These are phyloP conservation scores for Lophotriccus pileatus DNA, from an alignment of 2,797 vertebrate species.

Conservation along the genomic window DNA sequence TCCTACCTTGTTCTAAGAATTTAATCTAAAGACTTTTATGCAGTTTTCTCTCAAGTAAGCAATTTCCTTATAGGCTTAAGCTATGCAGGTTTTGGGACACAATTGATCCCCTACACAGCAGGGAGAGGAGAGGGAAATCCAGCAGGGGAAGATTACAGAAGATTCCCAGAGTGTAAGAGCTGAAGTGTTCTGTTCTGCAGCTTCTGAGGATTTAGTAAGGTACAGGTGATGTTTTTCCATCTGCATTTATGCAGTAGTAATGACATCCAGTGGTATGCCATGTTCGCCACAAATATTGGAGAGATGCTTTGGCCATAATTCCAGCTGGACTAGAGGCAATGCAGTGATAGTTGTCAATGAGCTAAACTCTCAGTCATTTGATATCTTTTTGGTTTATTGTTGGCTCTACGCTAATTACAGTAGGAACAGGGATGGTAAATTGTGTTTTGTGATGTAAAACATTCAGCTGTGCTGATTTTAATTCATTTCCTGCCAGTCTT, in stretches of 20 bases:
- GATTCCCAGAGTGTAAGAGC: background rate
- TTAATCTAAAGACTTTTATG: background rate
- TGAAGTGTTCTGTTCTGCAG: background rate
- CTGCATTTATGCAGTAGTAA: background rate
- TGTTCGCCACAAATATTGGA: background rate
- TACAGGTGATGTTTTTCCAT: background rate
- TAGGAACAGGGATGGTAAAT: background rate
- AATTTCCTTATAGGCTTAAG: background rate
- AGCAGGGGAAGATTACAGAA: fast-evolving
- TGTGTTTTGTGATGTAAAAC: background rate
- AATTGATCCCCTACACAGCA: background rate
- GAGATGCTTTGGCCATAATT: background rate
- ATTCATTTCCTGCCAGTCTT: background rate
- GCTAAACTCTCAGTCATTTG: background rate
- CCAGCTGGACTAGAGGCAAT: background rate
- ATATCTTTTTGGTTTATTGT: background rate
- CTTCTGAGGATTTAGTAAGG: background rate
- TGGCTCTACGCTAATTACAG: background rate
- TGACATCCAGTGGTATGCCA: background rate
- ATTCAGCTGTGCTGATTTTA: background rate
- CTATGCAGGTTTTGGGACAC: background rate
- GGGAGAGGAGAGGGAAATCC: background rate
- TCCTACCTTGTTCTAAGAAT: background rate
- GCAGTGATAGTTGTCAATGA: background rate
- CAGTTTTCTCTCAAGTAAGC: background rate